Evolutionary conservation across 1,140 invertebrate genomes (phyloP), one percentile per base, ranked within the genome.

Genomic region (Drosophila nikananu): DNA sequence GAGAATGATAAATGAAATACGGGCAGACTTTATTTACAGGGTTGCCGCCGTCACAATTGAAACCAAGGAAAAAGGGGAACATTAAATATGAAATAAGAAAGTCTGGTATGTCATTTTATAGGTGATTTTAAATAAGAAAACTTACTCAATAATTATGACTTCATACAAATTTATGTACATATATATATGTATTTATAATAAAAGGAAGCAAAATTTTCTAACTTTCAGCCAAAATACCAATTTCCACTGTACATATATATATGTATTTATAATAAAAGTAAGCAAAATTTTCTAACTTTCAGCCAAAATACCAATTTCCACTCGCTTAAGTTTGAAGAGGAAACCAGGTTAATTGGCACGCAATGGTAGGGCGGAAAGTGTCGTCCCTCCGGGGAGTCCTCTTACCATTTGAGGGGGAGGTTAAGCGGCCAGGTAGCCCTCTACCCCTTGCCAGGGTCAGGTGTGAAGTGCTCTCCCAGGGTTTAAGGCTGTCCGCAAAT

Each of bases 341-440:
- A 86, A 86, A 71, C 64, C 30, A 60, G 68, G 61, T 67, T 78
- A 81, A 81, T 86, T 86, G 61, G 19, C 65, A 79, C 73, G 73
- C 78, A 83, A 70, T 71, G 66, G 32, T 12, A 1, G 51, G 15
- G 2, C 12, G 63, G 8, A 21, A 67, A 60, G 37, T 60, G 41
- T 54, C 37, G 51, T 25, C 21, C 23, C 17, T 44, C 19, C 3
- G 8, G 13, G 23, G 13, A 15, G n/a, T 23, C 30, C 44, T 21
- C 51, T 61, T 49, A 32, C 6, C 7, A 25, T 37, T 5, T 12
- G 12, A 25, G 25, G 2, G 13, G 6, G 19, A 17, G 63, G 48
- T 66, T 68, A 65, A 68, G 32, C 35, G 25, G 44, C 3, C 8
- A 19, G 39, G 46, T 10, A 17, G 7, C 9, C 23, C 15, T 0